Evolutionary conservation across 2,888 invertebrate species (phyloP), one percentile per base, ranked within the genome.

Genomic region (Brenthis daphne): DNA sequence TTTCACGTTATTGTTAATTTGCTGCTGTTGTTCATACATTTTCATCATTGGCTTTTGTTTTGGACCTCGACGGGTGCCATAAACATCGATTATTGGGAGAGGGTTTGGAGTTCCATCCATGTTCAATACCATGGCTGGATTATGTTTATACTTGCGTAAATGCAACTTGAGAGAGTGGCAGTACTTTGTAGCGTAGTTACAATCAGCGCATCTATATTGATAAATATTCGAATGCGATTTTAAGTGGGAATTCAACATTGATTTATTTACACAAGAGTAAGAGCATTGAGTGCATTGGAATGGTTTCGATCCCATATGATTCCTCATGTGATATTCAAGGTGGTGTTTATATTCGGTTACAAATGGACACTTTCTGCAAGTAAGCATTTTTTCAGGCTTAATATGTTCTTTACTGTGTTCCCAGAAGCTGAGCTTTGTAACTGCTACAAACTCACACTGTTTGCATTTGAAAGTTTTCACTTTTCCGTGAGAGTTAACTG

Each of bases 301-400:
- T 1, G 99, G 99, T 84, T 99, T 99, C 0, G 97, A 96, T 53
- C 98, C 98, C 79, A 96, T 94, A 87, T 99, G 99, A 85, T 99
- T 99, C 56, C 98, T 94, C 84, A 99, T 94, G 85, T 99, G 99
- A 81, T 99, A 99, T 84, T 99, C 99, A 70, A 99, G 90, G 79
- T 99, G 99, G 84, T 99, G 99, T 82, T 99, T 99, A 93, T 98
- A 98, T 85, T 99, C 99, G 0, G 99, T 99, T 4, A 99, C 98
- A 82, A 99, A 99, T 0, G 98, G 97, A 82, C 99, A 99, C 80
- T 96, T 95, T 5, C 96, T 96, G 81, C 99, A 99, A 71, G 95
- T 95, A 43, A 99, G 92, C 77, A 97, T 94, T 83, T 99, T 99
- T 77, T 99, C 99, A 0, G 96, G 95, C 79, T 98, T 98, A 80